Conservation (phyloP, 2,797 vertebrate species). For the Pangasius krempfi region DNA sequence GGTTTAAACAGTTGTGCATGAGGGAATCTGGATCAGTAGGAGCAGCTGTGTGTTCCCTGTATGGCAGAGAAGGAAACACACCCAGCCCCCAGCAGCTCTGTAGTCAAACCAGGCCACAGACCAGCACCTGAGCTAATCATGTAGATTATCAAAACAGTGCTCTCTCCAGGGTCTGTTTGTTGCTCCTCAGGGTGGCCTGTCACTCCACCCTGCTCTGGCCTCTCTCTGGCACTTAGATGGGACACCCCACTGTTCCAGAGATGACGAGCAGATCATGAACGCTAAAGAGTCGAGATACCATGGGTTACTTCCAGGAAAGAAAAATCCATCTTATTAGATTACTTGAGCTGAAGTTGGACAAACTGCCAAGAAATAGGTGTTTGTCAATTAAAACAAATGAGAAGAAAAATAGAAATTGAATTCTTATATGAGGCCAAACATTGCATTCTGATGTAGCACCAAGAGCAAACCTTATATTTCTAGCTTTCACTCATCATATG, state of each 20-base stretch:
- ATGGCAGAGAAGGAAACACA: constrained; percentile 72
- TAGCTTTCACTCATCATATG: background rate
- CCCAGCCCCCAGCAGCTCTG: constrained; percentile 63
- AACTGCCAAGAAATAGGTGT: background rate
- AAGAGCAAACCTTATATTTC: background rate
- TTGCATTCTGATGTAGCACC: background rate
- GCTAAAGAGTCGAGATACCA: background rate
- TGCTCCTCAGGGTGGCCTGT: constrained; percentile 68
- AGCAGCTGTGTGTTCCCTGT: constrained; percentile 75
- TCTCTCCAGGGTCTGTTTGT: constrained; percentile 67
- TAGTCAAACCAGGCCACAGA: constrained; percentile 75
- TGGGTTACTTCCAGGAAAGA: background rate
- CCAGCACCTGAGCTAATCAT: constrained; percentile 76
- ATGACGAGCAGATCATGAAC: constrained; percentile 31
- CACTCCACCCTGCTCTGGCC: constrained; percentile 34
- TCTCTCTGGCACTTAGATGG: constrained; percentile 47
- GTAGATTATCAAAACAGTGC: constrained; percentile 71
- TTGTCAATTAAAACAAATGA: constrained; percentile 2
- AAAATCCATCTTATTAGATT: background rate
- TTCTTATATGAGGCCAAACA: background rate
- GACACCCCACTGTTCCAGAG: constrained; percentile 37
- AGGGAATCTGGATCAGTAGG: constrained; percentile 37
- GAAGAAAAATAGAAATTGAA: background rate
- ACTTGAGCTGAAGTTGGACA: background rate
- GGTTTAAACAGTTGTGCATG: constrained; percentile 44